Percentiles rank a stretch among this genome's conserved stretches.
phyloP scores from a whole-genome alignment of 2,797 vertebrate genomes.

The Alfaro cultratus region DNA sequence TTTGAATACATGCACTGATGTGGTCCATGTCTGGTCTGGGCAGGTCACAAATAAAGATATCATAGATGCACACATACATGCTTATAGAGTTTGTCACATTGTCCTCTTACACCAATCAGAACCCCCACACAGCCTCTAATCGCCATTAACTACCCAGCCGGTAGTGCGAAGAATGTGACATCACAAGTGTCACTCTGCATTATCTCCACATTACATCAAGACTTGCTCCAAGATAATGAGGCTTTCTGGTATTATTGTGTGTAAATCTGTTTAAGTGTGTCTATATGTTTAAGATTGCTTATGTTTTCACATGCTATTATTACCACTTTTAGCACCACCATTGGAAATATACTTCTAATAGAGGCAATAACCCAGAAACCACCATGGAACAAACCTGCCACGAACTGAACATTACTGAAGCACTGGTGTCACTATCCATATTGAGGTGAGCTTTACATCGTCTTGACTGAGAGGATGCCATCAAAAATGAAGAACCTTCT shows the following conservation, averaged over 20 bases:
- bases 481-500: background rate
- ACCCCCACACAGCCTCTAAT: constrained; percentile 62
- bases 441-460: background rate
- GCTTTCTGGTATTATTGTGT: constrained; percentile 30
- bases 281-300: constrained; percentile 1
- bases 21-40: constrained; percentile 30
- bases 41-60: constrained; percentile 36
- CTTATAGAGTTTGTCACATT: constrained; percentile 47
- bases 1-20: constrained; percentile 30
- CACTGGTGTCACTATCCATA: background rate
- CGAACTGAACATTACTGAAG: background rate
- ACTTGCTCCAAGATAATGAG: constrained; percentile 58
- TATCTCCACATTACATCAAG: constrained; percentile 63
- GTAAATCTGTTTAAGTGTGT: background rate
- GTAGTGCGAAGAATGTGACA: constrained; percentile 80
- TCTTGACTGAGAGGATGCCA: background rate
- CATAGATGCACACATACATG: constrained; percentile 20
- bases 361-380: background rate
- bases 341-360: background rate
- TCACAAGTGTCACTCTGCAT: constrained; percentile 74
- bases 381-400: background rate
- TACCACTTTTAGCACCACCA: constrained; percentile 5
- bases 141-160: constrained; percentile 75
- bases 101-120: constrained; percentile 62
- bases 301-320: background rate